Evolutionary conservation across 2,113 vertebrate genomes (phyloP).

Genomic region (Ctenomys sociabilis): DNA sequence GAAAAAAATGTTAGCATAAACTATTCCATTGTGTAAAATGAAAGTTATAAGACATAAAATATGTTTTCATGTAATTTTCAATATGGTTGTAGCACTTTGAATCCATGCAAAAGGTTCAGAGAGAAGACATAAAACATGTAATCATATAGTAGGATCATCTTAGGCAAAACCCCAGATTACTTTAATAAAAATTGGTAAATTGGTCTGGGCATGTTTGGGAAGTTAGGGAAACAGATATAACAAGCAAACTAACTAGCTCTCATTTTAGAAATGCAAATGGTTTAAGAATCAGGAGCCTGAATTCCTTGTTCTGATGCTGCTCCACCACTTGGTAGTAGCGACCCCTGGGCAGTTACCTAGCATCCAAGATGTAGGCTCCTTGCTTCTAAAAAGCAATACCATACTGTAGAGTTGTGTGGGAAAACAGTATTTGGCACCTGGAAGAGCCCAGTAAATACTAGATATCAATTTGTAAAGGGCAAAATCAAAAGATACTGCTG

Average conservation of each 20-base stretch:
- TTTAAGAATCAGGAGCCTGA: conserved; percentile 8
- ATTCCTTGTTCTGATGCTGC: background rate
- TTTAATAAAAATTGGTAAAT: conserved; percentile 32
- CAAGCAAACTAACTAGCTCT: conserved; percentile 8
- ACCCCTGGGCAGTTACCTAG: background rate
- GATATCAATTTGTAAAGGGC: conserved; percentile 20
- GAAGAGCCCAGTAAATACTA: background rate
- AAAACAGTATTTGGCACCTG: background rate
- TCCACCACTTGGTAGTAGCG: background rate
- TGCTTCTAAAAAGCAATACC: background rate
- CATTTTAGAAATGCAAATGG: conserved; percentile 38
- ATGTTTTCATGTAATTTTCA: conserved; percentile 31
- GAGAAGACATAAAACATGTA: background rate
- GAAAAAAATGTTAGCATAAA: conserved; percentile 42
- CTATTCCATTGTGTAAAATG: conserved; percentile 23
- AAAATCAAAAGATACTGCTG: background rate
- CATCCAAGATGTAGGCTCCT: background rate
- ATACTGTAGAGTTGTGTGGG: background rate
- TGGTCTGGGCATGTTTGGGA: background rate
- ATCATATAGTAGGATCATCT: background rate
- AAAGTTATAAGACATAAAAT: conserved; percentile 41
- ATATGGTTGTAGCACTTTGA: background rate
- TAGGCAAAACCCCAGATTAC: conserved; percentile 28
- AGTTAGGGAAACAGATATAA: background rate
- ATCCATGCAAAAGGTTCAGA: conserved; percentile 26